Evolutionary conservation across 2,797 vertebrate genomes (phyloP).

Genomic region (Urocyon cinereoargenteus): DNA sequence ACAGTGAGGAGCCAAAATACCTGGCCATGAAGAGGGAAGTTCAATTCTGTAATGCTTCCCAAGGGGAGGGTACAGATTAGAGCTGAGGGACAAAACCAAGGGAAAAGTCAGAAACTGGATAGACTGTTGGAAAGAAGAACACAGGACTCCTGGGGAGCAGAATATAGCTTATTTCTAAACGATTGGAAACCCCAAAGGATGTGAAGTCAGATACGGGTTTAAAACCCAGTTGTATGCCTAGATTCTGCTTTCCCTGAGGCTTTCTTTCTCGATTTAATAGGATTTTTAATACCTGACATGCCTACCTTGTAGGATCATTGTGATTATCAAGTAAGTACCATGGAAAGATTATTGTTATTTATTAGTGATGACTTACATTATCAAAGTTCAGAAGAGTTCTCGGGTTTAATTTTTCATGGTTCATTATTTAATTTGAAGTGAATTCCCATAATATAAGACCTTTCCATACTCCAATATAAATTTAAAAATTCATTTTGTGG

Average conservation of each 20-base stretch:
- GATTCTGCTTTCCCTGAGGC: neutral
- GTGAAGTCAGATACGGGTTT: neutral
- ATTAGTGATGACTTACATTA: neutral
- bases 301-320: neutral
- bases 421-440: slow-evolving; percentile 46
- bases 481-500: slow-evolving; percentile 33
- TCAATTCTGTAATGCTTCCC: neutral
- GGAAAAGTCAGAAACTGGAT: neutral
- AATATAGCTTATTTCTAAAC: neutral
- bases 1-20: neutral
- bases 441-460: neutral
- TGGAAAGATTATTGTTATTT: neutral
- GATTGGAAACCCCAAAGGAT: neutral
- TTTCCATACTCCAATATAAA: slow-evolving; percentile 18
- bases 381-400: neutral
- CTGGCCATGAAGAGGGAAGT: neutral
- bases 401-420: neutral
- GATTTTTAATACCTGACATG: neutral
- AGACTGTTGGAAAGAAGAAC: neutral
- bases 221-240: neutral
- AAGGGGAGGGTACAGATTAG: neutral
- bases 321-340: neutral
- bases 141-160: neutral
- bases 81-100: neutral
- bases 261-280: neutral